A percentile compares a stretch with the other conserved stretches of the same genome.
Conservation (phyloP, 23 tunicate species). For the Trididemnum nubilum region DNA sequence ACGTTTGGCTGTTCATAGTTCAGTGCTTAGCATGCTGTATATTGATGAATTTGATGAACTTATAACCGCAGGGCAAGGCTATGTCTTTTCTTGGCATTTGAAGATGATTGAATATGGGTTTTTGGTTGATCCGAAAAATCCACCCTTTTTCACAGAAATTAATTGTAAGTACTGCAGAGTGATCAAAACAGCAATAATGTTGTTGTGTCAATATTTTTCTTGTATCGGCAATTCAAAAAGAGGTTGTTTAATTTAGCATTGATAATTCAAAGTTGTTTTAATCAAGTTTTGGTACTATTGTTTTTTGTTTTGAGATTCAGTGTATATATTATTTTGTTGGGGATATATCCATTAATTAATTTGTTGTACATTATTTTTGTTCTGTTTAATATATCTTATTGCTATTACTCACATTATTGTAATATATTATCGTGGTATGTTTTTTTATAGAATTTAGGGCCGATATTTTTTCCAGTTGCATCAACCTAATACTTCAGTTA, state of each 20-base stretch:
- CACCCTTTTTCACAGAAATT: conserved; percentile 43
- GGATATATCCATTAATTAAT: too few species aligned
- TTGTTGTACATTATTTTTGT: too few species aligned
- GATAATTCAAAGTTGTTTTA: too few species aligned
- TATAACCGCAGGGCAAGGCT: conserved; percentile 67
- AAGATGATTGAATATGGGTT: conserved; percentile 51
- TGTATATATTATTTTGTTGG: too few species aligned
- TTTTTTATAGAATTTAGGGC: too few species aligned
- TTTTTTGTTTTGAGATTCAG: too few species aligned
- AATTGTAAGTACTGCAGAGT: conserved; percentile 36
- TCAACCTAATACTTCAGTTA: too few species aligned
- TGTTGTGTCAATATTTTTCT: background rate
- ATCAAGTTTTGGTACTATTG: too few species aligned
- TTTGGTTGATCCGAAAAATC: conserved; percentile 57
- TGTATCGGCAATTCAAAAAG: background rate
- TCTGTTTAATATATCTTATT: too few species aligned
- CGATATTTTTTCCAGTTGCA: too few species aligned
- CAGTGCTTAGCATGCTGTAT: conserved; percentile 55
- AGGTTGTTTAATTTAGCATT: background rate
- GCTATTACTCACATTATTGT: too few species aligned
- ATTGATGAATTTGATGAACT: conserved; percentile 72
- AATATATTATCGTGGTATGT: too few species aligned
- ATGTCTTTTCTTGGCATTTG: conserved; percentile 56
- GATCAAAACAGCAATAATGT: background rate
- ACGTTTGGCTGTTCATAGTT: conserved; percentile 32